Percentiles rank a stretch among this genome's conserved stretches.
These are phyloP conservation scores for Campopleginae sp. DNA, from an alignment of 2,888 invertebrate species.

Conservation along the genomic window DNA sequence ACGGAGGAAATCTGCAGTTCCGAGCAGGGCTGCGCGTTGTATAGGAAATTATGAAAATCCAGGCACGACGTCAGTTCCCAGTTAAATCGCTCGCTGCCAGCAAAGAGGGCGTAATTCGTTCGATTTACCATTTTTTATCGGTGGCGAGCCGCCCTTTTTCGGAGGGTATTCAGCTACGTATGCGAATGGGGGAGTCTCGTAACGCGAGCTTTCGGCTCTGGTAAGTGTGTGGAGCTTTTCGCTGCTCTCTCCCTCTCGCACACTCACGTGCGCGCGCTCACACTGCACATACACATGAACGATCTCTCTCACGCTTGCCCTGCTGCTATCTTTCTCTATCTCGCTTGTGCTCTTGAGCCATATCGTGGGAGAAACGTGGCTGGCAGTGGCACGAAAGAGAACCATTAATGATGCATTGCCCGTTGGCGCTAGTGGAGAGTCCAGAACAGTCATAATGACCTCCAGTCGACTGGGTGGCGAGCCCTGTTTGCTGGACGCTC, in stretches of 20 bases:
- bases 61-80: constrained; percentile 13
- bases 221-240: constrained; percentile 29
- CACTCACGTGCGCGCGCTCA: not conserved
- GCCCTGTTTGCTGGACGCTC: constrained; percentile 28
- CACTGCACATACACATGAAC: not conserved
- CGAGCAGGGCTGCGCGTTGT: constrained; percentile 7
- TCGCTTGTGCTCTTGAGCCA: not conserved
- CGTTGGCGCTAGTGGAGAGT: constrained; percentile 74
- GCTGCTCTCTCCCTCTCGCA: constrained; percentile 31
- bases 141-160: constrained; percentile 2
- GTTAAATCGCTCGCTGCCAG: not conserved
- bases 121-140: not conserved
- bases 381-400: constrained; percentile 74
- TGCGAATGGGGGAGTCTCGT: constrained; percentile 27
- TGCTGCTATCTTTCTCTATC: constrained; percentile 40
- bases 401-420: constrained; percentile 79
- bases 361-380: constrained; percentile 71
- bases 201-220: constrained; percentile 63
- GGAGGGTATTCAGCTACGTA: not conserved
- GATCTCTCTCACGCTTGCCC: not conserved
- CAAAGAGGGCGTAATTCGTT: not conserved
- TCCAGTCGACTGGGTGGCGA: constrained; percentile 70
- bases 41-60: constrained; percentile 64
- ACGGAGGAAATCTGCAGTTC: constrained; percentile 38
- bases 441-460: constrained; percentile 78